Evolutionary conservation across 2,113 vertebrate genomes (phyloP), one percentile per base, ranked within the genome.

Genomic region (Ictidomys tridecemlineatus): DNA sequence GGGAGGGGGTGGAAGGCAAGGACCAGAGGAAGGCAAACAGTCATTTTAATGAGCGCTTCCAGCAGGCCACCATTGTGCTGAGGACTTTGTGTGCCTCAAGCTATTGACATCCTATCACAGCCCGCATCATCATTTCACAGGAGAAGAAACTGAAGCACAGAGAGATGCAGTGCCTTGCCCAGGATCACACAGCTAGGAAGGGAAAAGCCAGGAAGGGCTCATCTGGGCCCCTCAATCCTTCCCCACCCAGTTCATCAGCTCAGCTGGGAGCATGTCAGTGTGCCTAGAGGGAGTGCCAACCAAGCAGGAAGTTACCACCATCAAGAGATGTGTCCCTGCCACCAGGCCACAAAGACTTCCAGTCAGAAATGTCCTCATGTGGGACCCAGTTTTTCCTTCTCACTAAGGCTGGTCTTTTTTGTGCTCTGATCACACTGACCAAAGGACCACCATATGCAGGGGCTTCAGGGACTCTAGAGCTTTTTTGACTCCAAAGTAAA

Each of bases 311-410:
- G 45, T 39, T 30, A 4, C n/a, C 74, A 80, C 53, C 45, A 70
- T 42, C 92, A 56, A 2, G 51, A 76, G 58, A 56, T 51, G 18
- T 7, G 28, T 90, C 85, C 67, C 28, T 82, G 26, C 37, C 32
- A 69, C 45, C 51, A 4, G 0, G 32, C 16, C 69, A 69, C 13
- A 58, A 3, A 69, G 72, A 28, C 88, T 77, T 84, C n/a, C 4
- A 3, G 20, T 14, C 5, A 8, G 91, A 88, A 42, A 70, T 2
- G 3, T 61, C 69, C 22, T 61, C 37, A 16, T 0, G 0, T 2
- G 28, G 9, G 34, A 12, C 30, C 39, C 61, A 20, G 8, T 61
- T 9, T 24, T 4, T 0, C 37, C 82, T 12, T 30, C 10, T 26
- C 34, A 48, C 61, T 11, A 39, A 39, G 8, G 24, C 53, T 51